Conservation (phyloP, 2,113 vertebrate genomes). For the Micronycteris hirsuta region DNA sequence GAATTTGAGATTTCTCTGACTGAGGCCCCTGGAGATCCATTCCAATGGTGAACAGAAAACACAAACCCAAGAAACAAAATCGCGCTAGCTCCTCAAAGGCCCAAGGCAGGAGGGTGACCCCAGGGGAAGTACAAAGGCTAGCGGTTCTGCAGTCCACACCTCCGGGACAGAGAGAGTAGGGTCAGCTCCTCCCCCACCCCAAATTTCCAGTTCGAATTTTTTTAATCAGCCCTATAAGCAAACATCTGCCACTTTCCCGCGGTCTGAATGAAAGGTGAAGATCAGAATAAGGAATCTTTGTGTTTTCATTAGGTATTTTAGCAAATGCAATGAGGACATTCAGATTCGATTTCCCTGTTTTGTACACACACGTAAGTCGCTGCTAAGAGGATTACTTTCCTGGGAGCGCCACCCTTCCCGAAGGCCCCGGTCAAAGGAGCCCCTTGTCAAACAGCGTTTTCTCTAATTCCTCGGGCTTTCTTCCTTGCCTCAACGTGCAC, state of each 20-base stretch:
- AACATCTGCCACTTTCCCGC: conserved; percentile 68
- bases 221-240: conserved; percentile 51
- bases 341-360: conserved; percentile 82
- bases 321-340: conserved; percentile 75
- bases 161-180: not conserved
- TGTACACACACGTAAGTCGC: conserved; percentile 81
- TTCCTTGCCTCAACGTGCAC: conserved; percentile 70
- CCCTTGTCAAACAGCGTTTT: conserved; percentile 81
- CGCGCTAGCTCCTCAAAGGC: not conserved
- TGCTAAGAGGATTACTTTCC: conserved; percentile 84
- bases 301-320: conserved; percentile 81
- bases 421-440: conserved; percentile 79
- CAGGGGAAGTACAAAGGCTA: not conserved
- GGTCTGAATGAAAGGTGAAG: conserved; percentile 55
- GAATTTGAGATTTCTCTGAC: not conserved
- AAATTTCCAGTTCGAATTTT: not conserved
- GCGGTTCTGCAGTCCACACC: not conserved
- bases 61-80: not conserved
- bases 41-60: not conserved
- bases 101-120: not conserved
- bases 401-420: conserved; percentile 60
- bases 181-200: not conserved
- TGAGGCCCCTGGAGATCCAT: not conserved
- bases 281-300: conserved; percentile 74
- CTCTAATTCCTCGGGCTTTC: conserved; percentile 80